Evolutionary conservation across 2,797 vertebrate species (phyloP), one percentile per base, ranked within the genome.

Genomic region (Urophycis tenuis): DNA sequence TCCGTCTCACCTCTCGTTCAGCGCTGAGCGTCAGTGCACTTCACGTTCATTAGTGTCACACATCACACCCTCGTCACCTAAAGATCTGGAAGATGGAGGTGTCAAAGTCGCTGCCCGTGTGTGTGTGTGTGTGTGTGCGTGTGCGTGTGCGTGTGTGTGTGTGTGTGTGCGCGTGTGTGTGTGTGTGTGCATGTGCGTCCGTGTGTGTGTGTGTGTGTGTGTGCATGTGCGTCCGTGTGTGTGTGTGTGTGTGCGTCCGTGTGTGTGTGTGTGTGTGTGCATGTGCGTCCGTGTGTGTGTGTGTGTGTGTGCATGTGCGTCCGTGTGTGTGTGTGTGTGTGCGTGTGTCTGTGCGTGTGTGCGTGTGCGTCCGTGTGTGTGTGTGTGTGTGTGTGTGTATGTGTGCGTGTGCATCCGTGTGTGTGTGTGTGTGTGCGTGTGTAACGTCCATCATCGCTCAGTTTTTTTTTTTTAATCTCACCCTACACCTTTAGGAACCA

Each of bases 21-120:
- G 85, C 90, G 89, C 82, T 83, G 75, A 82, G 77, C 85, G 87
- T 88, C 83, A 83, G 78, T 85, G 81, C 80, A 79, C 78, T 79
- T 88, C 79, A 87, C 87, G 84, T 90, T 91, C 88, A 88, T 91
- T 91, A 89, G 86, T 87, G 84, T 88, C 85, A 80, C 81, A 85
- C 84, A 89, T 90, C 85, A 86, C 88, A 87, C 89, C 83, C 87
- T 82, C 80, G 74, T 89, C 87, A 85, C 86, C 86, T 80, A 89
- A 75, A 84, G 88, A 91, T 90, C 86, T 84, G 81, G 73, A 79
- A 86, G 84, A 88, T 12, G 60, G 83, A 86, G 81, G 89, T 92
- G 91, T 91, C 88, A 89, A 85, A 86, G 85, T 86, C 87, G 81
- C 81, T 84, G 82, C 74, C 75, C 36, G 71, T 36, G 70, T 30